Conservation (phyloP, 2,113 vertebrate species). For the Glaucidium brasilianum region DNA sequence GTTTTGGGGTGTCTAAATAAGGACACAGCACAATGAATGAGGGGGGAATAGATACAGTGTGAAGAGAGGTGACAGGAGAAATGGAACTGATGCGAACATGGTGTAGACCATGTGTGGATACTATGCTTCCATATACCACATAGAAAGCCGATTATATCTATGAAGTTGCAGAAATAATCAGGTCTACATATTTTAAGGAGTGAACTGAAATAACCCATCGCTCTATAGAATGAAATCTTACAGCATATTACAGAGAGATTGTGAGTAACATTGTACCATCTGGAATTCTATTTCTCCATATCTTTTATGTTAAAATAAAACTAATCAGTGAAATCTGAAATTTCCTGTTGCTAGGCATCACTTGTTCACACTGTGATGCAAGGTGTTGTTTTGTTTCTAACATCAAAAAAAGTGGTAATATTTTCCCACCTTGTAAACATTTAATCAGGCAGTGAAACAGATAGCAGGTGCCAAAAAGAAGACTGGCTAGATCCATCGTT, state of each 20-base stretch:
- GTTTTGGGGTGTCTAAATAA: neutral
- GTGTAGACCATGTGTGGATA: neutral
- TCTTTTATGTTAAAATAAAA: slow-evolving; percentile 5
- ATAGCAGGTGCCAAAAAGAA: neutral
- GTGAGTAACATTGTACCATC: neutral
- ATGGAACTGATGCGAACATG: neutral
- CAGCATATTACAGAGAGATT: neutral
- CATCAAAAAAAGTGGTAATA: neutral
- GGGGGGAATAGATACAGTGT: neutral
- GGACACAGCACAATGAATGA: neutral
- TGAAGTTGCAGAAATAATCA: neutral
- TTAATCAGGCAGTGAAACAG: neutral
- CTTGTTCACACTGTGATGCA: neutral
- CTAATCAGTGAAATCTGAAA: neutral
- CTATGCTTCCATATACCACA: neutral
- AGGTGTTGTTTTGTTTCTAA: neutral
- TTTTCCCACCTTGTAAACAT: neutral
- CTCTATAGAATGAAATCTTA: neutral
- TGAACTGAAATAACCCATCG: neutral
- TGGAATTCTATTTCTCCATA: neutral
- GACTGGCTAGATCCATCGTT: neutral
- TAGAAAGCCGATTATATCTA: neutral
- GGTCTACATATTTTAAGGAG: neutral
- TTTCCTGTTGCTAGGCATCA: slow-evolving; percentile 1
- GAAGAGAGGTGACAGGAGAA: neutral